Conservation (phyloP, 2,113 vertebrate genomes). For the Garra rufa region DNA sequence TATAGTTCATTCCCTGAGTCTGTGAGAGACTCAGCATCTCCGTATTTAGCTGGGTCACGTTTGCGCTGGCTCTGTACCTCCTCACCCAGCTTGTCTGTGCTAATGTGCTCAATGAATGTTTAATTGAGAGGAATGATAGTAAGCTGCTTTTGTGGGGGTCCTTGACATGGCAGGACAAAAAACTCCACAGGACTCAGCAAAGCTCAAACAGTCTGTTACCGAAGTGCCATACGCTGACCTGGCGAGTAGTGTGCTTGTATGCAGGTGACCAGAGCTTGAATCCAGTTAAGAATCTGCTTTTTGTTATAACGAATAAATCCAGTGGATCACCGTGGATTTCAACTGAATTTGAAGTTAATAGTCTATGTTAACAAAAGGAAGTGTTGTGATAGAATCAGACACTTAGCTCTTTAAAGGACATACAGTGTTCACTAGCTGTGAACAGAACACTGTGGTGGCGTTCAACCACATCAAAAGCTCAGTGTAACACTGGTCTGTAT, state of each 20-base stretch:
- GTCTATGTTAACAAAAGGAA: neutral
- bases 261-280: neutral
- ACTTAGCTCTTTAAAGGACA: neutral
- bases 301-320: neutral
- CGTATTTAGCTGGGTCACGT: neutral
- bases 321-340: neutral
- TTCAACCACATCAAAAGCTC: neutral
- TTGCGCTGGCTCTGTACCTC: neutral
- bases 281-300: neutral
- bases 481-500: neutral
- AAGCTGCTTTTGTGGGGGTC: constrained; percentile 35
- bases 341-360: neutral
- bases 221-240: neutral
- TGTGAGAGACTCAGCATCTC: neutral
- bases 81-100: neutral
- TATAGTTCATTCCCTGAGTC: neutral
- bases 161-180: neutral
- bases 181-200: neutral
- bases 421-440: neutral
- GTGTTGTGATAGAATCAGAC: neutral
- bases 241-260: neutral
- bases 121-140: constrained; percentile 38
- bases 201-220: neutral
- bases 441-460: neutral
- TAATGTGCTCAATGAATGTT: constrained; percentile 34